These are phyloP conservation scores for Agriopis marginaria DNA, from an alignment of 2,888 invertebrate species.

Conservation along the genomic window DNA sequence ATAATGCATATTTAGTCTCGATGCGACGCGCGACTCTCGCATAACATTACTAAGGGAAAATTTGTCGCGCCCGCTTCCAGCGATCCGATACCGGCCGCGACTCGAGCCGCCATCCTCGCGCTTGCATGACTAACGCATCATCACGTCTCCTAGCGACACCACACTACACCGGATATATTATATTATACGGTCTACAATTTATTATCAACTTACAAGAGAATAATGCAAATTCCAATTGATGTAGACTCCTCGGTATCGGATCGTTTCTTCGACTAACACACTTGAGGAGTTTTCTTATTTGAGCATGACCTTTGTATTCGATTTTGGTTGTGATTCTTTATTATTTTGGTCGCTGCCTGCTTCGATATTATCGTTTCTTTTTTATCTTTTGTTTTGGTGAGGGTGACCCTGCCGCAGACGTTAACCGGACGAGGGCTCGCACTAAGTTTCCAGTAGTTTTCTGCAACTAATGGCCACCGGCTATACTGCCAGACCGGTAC, in stretches of 20 bases:
- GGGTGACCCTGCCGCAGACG: conserved; percentile 17
- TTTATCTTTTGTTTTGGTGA: conserved; percentile 15
- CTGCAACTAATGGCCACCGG: conserved; percentile 29
- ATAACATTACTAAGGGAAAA: conserved; percentile 85
- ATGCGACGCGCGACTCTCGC: conserved; percentile 56
- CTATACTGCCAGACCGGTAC: neutral
- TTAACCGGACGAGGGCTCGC: conserved; percentile 49
- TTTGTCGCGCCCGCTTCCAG: conserved; percentile 71
- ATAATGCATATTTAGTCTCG: conserved; percentile 83
- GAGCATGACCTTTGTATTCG: conserved; percentile 67
- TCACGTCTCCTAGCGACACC: no score
- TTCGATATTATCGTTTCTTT: conserved; percentile 13
- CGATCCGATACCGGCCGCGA: conserved; percentile 60
- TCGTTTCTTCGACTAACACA: conserved; percentile 57
- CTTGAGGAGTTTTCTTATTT: conserved; percentile 58
- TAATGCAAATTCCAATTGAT: neutral
- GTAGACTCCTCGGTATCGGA: conserved; percentile 55
- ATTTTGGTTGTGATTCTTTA: conserved; percentile 48
- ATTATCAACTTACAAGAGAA: neutral
- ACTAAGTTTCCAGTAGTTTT: conserved; percentile 35
- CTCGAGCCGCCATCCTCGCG: neutral
- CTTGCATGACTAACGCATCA: neutral
- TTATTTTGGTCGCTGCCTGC: conserved; percentile 26
- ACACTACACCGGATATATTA: no score
- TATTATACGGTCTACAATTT: neutral